These are phyloP conservation scores for Plemyria rubiginata DNA, from an alignment of 2,888 invertebrate genomes.

Conservation along the genomic window DNA sequence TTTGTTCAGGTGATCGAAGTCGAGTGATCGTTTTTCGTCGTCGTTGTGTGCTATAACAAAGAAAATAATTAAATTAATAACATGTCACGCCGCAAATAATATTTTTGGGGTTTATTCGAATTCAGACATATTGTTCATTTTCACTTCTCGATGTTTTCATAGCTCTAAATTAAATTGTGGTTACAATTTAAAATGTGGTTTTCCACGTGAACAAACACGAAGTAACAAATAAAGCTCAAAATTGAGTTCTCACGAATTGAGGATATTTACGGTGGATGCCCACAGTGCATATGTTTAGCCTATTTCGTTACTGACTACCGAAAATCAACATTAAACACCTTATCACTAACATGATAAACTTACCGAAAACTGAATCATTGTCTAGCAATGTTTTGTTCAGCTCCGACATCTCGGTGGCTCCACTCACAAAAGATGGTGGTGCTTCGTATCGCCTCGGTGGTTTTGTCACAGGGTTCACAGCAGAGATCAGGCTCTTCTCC, in stretches of 20 bases:
- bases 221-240: slow-evolving; percentile 3
- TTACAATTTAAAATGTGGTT: slow-evolving; percentile 3
- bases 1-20: slow-evolving; percentile 86
- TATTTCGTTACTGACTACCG: no score
- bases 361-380: slow-evolving; percentile 91
- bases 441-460: slow-evolving; percentile 91
- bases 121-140: neutral
- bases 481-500: slow-evolving; percentile 93
- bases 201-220: slow-evolving; percentile 1
- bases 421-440: slow-evolving; percentile 88
- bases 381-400: slow-evolving; percentile 92
- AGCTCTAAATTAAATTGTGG: slow-evolving; percentile 1
- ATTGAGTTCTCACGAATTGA: neutral
- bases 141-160: neutral
- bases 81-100: slow-evolving; percentile 5
- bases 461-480: slow-evolving; percentile 93
- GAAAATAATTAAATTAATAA: slow-evolving; percentile 23
- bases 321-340: neutral
- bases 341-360: slow-evolving; percentile 57
- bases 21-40: slow-evolving; percentile 89
- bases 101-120: slow-evolving; percentile 7
- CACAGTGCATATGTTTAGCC: no score
- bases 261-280: neutral
- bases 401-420: slow-evolving; percentile 93
- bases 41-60: slow-evolving; percentile 85